Evolutionary conservation across 2,113 vertebrate genomes (phyloP), one percentile per base, ranked within the genome.

Genomic region (Hylia prasina): DNA sequence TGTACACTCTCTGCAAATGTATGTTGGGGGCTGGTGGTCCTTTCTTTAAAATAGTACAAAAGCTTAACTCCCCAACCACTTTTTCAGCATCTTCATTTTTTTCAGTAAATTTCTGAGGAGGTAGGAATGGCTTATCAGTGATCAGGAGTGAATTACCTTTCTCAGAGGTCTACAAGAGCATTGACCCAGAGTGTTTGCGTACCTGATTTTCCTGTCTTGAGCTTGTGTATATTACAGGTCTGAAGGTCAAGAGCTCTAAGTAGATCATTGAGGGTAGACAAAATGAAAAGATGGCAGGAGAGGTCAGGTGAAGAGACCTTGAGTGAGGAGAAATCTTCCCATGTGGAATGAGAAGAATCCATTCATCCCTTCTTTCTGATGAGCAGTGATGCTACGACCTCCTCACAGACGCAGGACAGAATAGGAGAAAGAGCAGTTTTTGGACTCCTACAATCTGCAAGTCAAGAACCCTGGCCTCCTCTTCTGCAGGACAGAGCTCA

Each of bases 111-210:
- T 73, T 73, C 9, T 71, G 42, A 79, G 30, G 30, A 54, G 6
- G 30, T 23, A 63, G 40, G 68, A 89, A 63, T 24, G 33, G 6
- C 10, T 61, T 64, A 30, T 30, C 15, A 13, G 11, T 64, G 42
- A 25, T 28, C 18, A 68, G 27, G 15, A 79, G 6, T 50, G 30
- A 81, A 47, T 30, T 35, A 27, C 6, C 11, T 68, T 82, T 60
- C 81, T 51, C 13, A 28, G n/a, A 89, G 25, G 0, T 44, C 28
- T 72, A 30, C 0, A 0, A 42, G 4, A 25, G 0, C 7, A 8
- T 5, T n/a, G 51, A n/a, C 7, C 1, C 27, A 37, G 5, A 4
- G 2, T 27, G 5, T 65, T n/a, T 5, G 2, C 1, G 0, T 35
- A 19, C 11, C 35, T 28, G 4, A 15, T 48, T 53, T 65, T 72